These are phyloP conservation scores for Ptilodon capucinus DNA, from an alignment of 2,888 invertebrate genomes.

Conservation along the genomic window DNA sequence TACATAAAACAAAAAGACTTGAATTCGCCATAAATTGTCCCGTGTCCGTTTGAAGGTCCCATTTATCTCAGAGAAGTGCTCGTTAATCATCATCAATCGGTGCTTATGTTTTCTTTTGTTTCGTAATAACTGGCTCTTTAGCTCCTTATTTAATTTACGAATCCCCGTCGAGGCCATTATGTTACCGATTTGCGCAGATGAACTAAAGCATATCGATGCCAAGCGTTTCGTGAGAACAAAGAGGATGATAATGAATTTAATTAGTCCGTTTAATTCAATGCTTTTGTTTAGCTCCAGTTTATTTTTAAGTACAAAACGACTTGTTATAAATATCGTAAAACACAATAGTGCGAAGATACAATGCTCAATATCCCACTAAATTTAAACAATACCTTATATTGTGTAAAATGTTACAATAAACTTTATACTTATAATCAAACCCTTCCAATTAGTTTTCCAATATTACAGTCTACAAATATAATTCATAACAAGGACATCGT, in stretches of 20 bases:
- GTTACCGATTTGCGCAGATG: slow-evolving; percentile 44
- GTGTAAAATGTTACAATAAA: background rate
- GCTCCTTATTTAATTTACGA: slow-evolving; percentile 46
- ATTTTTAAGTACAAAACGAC: slow-evolving; percentile 1
- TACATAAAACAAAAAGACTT: background rate
- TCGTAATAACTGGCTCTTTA: slow-evolving; percentile 38
- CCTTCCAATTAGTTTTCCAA: background rate
- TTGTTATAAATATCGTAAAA: background rate
- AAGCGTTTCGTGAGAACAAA: slow-evolving; percentile 48
- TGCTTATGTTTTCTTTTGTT: slow-evolving; percentile 42
- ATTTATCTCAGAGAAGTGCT: slow-evolving; percentile 28
- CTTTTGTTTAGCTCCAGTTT: slow-evolving; percentile 28
- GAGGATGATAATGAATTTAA: slow-evolving; percentile 43
- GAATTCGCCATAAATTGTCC: slow-evolving; percentile 8
- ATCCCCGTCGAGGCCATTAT: slow-evolving; percentile 45
- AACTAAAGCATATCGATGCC: slow-evolving; percentile 47
- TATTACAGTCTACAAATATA: background rate
- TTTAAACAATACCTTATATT: background rate
- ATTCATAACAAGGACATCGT: slow-evolving; percentile 4
- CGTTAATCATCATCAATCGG: slow-evolving; percentile 45
- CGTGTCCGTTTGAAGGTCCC: slow-evolving; percentile 18
- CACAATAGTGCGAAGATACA: background rate
- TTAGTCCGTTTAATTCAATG: slow-evolving; percentile 40
- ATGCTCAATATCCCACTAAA: background rate
- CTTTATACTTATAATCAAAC: background rate